Evolutionary conservation across 2,888 invertebrate species (phyloP).

Genomic region (Allophyes oxyacanthae): DNA sequence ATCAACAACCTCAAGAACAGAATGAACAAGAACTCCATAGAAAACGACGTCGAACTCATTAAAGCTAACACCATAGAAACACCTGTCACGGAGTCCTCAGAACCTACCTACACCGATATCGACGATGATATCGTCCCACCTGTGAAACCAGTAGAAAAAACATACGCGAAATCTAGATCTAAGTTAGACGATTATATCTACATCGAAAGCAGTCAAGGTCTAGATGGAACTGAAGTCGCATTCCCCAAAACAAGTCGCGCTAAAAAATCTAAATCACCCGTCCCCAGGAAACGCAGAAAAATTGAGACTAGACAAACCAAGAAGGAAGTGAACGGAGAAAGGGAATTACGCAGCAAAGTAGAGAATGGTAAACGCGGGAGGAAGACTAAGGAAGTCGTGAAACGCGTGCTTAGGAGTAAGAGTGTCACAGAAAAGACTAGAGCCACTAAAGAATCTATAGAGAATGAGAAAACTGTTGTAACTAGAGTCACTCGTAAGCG

Average conservation of each 20-base stretch:
- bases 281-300: slow-evolving; percentile 81
- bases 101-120: slow-evolving; percentile 68
- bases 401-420: slow-evolving; percentile 58
- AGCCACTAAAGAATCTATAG: slow-evolving; percentile 82
- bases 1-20: slow-evolving; percentile 76
- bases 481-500: slow-evolving; percentile 76
- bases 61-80: slow-evolving; percentile 79
- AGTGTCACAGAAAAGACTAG: slow-evolving; percentile 64
- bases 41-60: slow-evolving; percentile 81
- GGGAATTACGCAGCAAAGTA: slow-evolving; percentile 67
- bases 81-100: slow-evolving; percentile 66
- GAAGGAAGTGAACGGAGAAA: slow-evolving; percentile 60
- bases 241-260: slow-evolving; percentile 73
- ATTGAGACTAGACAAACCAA: slow-evolving; percentile 64
- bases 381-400: slow-evolving; percentile 48
- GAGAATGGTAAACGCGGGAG: slow-evolving; percentile 50
- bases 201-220: slow-evolving; percentile 78
- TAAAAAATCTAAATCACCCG: slow-evolving; percentile 73
- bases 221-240: slow-evolving; percentile 78
- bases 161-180: slow-evolving; percentile 79
- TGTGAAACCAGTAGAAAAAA: slow-evolving; percentile 82
- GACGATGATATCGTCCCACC: slow-evolving; percentile 76
- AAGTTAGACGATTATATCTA: slow-evolving; percentile 84
- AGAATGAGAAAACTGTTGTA: slow-evolving; percentile 76
- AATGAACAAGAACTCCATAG: slow-evolving; percentile 80